Base-by-base conservation (phyloP, 1,140 invertebrate species). In the Hestina assimilis region DNA sequence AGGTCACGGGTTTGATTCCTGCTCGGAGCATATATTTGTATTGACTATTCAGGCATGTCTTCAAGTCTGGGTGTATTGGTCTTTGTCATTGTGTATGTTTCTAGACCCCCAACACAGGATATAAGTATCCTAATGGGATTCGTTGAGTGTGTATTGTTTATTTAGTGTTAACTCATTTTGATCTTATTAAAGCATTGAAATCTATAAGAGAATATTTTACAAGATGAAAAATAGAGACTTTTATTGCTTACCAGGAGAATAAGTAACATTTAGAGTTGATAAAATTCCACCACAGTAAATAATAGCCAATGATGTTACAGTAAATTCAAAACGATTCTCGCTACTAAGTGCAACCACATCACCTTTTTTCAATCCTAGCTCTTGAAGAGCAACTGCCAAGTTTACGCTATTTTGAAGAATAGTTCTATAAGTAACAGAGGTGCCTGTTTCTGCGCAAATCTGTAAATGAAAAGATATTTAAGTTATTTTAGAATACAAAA, bases 301-400 rank as follows among this genome's bases (percentile, higher is more conserved):
- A 1, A 89, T 55, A 8, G 88, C 89, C 6, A 90, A 71, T 4
- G 76, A 66, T 12, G 88, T 58, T 15, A 90, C 58, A 8, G 84
- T 66, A 56, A 89, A 92, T 57, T 91, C 89, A 59, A 90, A 82
- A 31, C 87, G 74, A 60, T 92, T 92, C 63, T 92, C 91, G 71
- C 84, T 83, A 12, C 75, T 88, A 3, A 92, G 75, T 3, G 75
- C 63, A 2, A 92, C 81, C 19, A 87, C 79, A 72, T 92, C 90
- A 21, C 86, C 86, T 15, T 84, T 75, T 52, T 83, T 83, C 4
- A 91, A 57, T 1, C 89, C 89, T 5, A 86, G 61, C 12, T 61
- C 67, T 50, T 72, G 73, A 9, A 91, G 67, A 20, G 68, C 65
- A 3, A 70, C 66, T 0, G 90, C 85, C 6, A 91, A 58, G 54